Conservation (phyloP, 2,888 invertebrate genomes). For the Baronia brevicornis region DNA sequence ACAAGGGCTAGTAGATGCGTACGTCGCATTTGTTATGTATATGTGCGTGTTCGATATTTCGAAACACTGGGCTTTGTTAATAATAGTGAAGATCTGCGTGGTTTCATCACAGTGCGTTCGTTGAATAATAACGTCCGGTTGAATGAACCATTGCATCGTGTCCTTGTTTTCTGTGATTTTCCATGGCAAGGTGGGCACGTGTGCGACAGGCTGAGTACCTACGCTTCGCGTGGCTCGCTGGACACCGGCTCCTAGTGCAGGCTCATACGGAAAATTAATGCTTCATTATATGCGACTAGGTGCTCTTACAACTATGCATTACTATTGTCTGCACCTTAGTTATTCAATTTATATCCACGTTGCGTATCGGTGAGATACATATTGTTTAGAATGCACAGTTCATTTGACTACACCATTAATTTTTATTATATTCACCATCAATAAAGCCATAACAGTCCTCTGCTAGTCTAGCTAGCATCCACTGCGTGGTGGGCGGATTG, state of each 20-base stretch:
- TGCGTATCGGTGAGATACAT: no score
- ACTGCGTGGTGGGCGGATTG: no score
- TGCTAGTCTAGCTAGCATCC: no score
- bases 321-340: constrained; percentile 21
- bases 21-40: constrained; percentile 1
- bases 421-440: no score
- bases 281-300: constrained; percentile 31
- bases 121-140: constrained; percentile 73
- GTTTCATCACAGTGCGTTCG: constrained; percentile 69
- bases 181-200: constrained; percentile 54
- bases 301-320: constrained; percentile 45
- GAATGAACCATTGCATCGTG: constrained; percentile 73
- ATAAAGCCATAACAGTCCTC: no score
- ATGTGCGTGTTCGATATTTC: constrained; percentile 54
- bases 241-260: constrained; percentile 42
- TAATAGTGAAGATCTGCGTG: constrained; percentile 57
- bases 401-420: no score
- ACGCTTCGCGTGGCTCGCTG: constrained; percentile 35
- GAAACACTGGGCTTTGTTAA: constrained; percentile 61
- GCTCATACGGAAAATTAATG: constrained; percentile 42
- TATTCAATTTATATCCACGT: no score
- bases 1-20: constrained; percentile 17
- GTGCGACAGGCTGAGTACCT: constrained; percentile 26
- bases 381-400: no score
- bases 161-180: constrained; percentile 75